These are phyloP conservation scores for Tapirus indicus DNA, from an alignment of 2,797 vertebrate species.

Conservation along the genomic window DNA sequence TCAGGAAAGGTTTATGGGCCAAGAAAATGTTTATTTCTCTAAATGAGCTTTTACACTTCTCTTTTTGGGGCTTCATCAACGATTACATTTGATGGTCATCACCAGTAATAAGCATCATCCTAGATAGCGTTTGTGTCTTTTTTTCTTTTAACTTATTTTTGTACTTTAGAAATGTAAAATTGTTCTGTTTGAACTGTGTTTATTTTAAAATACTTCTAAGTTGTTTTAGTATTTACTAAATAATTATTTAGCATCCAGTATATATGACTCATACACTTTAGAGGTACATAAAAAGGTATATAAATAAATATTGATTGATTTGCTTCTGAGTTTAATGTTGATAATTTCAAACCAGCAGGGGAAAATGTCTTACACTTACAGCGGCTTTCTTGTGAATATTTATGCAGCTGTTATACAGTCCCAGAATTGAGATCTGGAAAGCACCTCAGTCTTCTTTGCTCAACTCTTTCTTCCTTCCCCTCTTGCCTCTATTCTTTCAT, in stretches of 20 bases:
- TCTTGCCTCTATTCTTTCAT: constrained; percentile 49
- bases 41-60: background rate
- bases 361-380: background rate
- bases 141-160: constrained; percentile 25
- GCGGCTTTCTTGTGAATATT: background rate
- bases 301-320: background rate
- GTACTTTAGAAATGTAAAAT: background rate
- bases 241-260: background rate
- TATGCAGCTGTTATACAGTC: background rate
- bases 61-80: background rate
- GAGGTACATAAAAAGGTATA: background rate
- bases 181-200: constrained; percentile 30
- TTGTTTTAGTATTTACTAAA: constrained; percentile 44
- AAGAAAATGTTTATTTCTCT: constrained; percentile 19
- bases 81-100: constrained; percentile 34
- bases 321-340: background rate
- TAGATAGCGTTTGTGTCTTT: background rate
- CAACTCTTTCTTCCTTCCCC: background rate
- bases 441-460: background rate
- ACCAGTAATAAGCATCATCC: background rate
- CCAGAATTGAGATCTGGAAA: background rate
- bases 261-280: background rate
- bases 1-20: background rate
- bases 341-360: background rate
- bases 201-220: background rate